Conservation (phyloP, 2,113 vertebrate genomes). For the Nanorana parkeri region DNA sequence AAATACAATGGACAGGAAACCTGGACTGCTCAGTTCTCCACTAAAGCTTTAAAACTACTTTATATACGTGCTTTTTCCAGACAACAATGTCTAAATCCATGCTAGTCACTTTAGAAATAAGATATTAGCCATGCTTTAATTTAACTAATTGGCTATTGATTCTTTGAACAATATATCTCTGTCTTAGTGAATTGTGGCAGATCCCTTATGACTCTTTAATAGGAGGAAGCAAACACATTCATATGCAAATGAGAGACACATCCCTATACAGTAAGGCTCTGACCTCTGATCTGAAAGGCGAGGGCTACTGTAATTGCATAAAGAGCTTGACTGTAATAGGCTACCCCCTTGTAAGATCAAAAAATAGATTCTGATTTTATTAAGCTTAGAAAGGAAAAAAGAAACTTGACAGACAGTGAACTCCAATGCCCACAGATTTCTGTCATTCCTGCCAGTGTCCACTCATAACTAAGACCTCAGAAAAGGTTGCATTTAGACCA, state of each 20-base stretch:
- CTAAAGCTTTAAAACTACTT: background rate
- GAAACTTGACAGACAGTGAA: background rate
- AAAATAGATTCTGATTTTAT: slow-evolving; percentile 7
- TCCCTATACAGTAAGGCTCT: slow-evolving; percentile 37
- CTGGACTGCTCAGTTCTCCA: background rate
- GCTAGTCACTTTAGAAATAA: slow-evolving; percentile 48
- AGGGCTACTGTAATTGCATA: slow-evolving; percentile 48
- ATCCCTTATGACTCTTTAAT: slow-evolving; percentile 50
- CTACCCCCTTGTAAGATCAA: slow-evolving; percentile 1
- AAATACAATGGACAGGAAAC: background rate
- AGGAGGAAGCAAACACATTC: slow-evolving; percentile 45
- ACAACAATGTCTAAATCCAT: slow-evolving; percentile 48
- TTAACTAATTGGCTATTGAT: slow-evolving; percentile 55
- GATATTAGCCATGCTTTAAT: slow-evolving; percentile 50
- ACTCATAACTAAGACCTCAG: too few species aligned
- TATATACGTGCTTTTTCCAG: slow-evolving; percentile 1
- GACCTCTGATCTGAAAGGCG: slow-evolving; percentile 42
- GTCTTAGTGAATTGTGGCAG: slow-evolving; percentile 43
- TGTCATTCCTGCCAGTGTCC: too few species aligned
- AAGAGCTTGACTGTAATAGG: slow-evolving; percentile 24
- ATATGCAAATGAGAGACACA: slow-evolving; percentile 47
- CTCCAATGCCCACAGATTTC: background rate
- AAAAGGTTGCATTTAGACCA: too few species aligned
- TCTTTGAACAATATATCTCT: slow-evolving; percentile 49
- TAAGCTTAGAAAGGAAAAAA: background rate